Conservation (phyloP, 2,797 vertebrate genomes). For the Jordanella pulchra region DNA sequence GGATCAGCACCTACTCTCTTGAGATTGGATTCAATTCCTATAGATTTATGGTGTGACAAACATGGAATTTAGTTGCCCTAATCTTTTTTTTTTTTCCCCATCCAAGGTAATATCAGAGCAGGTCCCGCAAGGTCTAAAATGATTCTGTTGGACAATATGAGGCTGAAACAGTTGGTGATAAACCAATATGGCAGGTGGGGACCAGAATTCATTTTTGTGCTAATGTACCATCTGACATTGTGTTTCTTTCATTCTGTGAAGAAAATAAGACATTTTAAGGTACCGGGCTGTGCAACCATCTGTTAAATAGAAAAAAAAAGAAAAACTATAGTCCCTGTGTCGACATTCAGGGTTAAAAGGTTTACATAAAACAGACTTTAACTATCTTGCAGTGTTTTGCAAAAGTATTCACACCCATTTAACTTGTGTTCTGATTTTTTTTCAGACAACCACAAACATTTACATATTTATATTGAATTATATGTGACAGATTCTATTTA, state of each 20-base stretch:
- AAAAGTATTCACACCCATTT: not conserved
- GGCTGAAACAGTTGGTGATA: conserved; percentile 38
- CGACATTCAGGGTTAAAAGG: conserved; percentile 28
- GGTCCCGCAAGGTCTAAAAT: conserved; percentile 32
- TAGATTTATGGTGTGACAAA: conserved; percentile 40
- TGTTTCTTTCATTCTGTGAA: conserved; percentile 54
- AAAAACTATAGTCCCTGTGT: conserved; percentile 32
- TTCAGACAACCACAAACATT: not conserved
- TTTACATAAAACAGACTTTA: conserved; percentile 5
- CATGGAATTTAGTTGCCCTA: conserved; percentile 39
- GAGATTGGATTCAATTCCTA: conserved; percentile 31
- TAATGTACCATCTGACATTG: conserved; percentile 46
- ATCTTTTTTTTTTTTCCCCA: conserved; percentile 1
- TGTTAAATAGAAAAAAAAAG: conserved; percentile 34
- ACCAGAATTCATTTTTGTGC: conserved; percentile 55
- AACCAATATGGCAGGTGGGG: conserved; percentile 49
- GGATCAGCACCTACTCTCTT: conserved; percentile 14
- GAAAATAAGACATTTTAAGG: conserved; percentile 37
- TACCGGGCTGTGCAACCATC: conserved; percentile 12
- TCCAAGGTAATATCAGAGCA: conserved; percentile 30
- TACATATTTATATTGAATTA: not conserved
- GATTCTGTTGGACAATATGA: conserved; percentile 41
- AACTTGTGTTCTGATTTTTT: not conserved
- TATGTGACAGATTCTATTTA: not conserved
- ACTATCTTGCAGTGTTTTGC: not conserved